These are phyloP conservation scores for Isichthys henryi DNA, from an alignment of 2,113 vertebrate genomes.

Conservation along the genomic window DNA sequence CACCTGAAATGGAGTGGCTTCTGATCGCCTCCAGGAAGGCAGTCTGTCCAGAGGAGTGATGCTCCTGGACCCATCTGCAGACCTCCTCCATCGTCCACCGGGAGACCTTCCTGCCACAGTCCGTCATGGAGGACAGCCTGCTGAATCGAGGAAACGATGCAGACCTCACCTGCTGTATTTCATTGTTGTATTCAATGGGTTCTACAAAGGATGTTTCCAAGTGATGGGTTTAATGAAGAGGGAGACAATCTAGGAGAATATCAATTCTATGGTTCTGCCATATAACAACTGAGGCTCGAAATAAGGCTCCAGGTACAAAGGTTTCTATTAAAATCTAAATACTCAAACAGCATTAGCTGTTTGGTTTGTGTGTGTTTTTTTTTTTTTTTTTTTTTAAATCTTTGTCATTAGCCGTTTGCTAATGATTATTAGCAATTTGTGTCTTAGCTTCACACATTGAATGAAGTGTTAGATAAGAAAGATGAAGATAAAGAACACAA, in stretches of 20 bases:
- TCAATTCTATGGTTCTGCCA: not conserved
- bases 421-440: not conserved
- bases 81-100: constrained; percentile 60
- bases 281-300: not conserved
- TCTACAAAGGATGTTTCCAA: not conserved
- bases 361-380: not conserved
- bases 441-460: not conserved
- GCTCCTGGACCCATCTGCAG: constrained; percentile 49
- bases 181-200: not conserved
- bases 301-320: not conserved
- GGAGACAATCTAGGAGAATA: not conserved
- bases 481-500: not conserved
- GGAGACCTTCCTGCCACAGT: constrained; percentile 40
- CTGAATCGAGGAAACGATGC: not conserved
- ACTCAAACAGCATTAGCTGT: not conserved
- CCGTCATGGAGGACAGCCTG: constrained; percentile 21
- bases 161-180: not conserved
- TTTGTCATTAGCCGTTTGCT: not conserved
- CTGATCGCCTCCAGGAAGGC: constrained; percentile 46
- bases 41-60: constrained; percentile 30
- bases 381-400: not conserved
- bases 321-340: not conserved
- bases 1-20: constrained; percentile 58
- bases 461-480: not conserved
- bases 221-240: not conserved